These are phyloP conservation scores for Tachystola acroxantha DNA, from an alignment of 2,888 invertebrate genomes.

Conservation along the genomic window DNA sequence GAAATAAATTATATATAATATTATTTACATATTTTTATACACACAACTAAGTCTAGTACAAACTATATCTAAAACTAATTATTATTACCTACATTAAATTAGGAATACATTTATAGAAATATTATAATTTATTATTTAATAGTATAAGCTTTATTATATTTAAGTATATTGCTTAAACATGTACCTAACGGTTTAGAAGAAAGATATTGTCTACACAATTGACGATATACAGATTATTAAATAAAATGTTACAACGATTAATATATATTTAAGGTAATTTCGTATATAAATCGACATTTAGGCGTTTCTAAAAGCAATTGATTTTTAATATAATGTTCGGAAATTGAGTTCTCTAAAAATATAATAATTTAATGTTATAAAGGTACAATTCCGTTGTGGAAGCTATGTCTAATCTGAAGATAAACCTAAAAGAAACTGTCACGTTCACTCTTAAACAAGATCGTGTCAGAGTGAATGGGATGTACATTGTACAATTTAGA, in stretches of 20 bases:
- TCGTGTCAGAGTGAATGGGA: too few relatives aligned
- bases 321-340: too few relatives aligned
- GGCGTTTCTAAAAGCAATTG: neutral
- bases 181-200: slow-evolving; percentile 22
- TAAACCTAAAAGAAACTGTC: too few relatives aligned
- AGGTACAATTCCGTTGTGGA: too few relatives aligned
- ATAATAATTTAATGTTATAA: too few relatives aligned
- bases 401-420: too few relatives aligned
- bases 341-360: too few relatives aligned
- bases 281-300: neutral
- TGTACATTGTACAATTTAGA: too few relatives aligned
- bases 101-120: too few relatives aligned
- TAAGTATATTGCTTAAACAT: slow-evolving; percentile 23
- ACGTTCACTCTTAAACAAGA: too few relatives aligned
- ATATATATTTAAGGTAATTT: neutral
- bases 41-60: slow-evolving; percentile 17
- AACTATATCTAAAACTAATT: neutral
- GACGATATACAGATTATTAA: slow-evolving; percentile 27
- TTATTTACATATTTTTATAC: slow-evolving; percentile 1
- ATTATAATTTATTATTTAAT: neutral
- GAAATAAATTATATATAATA: neutral
- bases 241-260: neutral
- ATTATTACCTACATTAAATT: neutral
- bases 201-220: slow-evolving; percentile 70
- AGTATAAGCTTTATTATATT: slow-evolving; percentile 11